Evolutionary conservation across 2,113 vertebrate species (phyloP).

Genomic region (Dolichotis patagonum): DNA sequence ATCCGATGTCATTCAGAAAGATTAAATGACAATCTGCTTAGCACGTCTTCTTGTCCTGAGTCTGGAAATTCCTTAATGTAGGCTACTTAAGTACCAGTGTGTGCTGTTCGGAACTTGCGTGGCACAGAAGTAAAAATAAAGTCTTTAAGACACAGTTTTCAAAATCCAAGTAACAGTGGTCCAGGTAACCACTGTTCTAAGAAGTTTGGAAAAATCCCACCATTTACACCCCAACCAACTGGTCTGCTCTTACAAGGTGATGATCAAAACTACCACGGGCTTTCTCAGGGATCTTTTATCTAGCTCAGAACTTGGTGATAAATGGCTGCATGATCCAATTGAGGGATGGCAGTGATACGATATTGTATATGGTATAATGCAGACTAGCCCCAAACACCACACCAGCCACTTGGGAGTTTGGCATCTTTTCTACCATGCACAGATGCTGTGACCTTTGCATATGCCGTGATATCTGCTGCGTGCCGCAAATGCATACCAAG

Average conservation of each 20-base stretch:
- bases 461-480: neutral
- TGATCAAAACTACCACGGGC: neutral
- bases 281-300: neutral
- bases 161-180: neutral
- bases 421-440: neutral
- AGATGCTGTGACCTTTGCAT: neutral
- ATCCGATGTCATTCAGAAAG: neutral
- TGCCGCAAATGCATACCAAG: slow-evolving; percentile 37
- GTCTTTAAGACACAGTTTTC: neutral
- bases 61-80: neutral
- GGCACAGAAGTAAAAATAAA: neutral
- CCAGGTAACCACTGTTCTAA: neutral
- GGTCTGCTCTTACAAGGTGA: neutral
- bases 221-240: neutral
- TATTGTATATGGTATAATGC: neutral
- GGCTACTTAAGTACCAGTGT: neutral
- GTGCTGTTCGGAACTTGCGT: neutral
- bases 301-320: neutral
- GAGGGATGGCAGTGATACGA: neutral
- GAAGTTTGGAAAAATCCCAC: neutral
- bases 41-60: neutral
- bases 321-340: neutral
- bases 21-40: neutral
- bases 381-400: neutral
- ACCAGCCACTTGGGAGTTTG: neutral